Base-by-base conservation (phyloP, 2,113 vertebrate genomes). In the Epinephelus moara region DNA sequence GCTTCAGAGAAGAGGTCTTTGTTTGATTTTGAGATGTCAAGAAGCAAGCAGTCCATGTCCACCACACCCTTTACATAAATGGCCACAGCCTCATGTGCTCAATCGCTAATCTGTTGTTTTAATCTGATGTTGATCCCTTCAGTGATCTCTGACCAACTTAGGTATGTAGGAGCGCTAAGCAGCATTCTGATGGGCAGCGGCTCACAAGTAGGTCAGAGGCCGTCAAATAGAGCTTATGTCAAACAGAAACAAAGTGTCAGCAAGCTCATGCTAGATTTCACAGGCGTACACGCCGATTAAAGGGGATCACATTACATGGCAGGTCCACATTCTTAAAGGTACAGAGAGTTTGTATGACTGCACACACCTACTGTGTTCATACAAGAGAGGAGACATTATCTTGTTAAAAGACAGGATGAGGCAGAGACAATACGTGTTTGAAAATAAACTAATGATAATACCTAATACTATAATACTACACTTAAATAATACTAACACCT, bases 241-340 rank as follows among this genome's bases (percentile, higher is more conserved):
- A 88, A 91, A 91, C 87, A 91, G 90, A 89, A 92, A 92, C 90
- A 88, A 79, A 90, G 90, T 85, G 89, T 91, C 89, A 81, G 88
- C 76, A 70, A 85, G 84, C 86, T 77, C 75, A 88, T 90, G 93
- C 78, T 84, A 93, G 89, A 93, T 93, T 93, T 93, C 89, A 90
- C 89, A 91, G 90, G 77, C 70, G 87, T 83, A 50, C 80, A 91
- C n/a, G 42, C 71, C 52, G 90, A 91, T 94, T 91, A 91, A 85
- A 88, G 79, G 49, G 73, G 87, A 84, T 93, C 88, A 74, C 11
- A 50, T 94, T 91, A 87, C 93, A 75, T 19, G 21, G 23, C 64
- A 19, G 11, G 19, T 68, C 73, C 76, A 64, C 81, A 81, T 87
- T 88, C 85, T 90, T 91, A 76, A 88, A 91, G 86, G 64, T 13